These are phyloP conservation scores for Acanthopagrus latus DNA, from an alignment of 2,797 vertebrate genomes.

Conservation along the genomic window DNA sequence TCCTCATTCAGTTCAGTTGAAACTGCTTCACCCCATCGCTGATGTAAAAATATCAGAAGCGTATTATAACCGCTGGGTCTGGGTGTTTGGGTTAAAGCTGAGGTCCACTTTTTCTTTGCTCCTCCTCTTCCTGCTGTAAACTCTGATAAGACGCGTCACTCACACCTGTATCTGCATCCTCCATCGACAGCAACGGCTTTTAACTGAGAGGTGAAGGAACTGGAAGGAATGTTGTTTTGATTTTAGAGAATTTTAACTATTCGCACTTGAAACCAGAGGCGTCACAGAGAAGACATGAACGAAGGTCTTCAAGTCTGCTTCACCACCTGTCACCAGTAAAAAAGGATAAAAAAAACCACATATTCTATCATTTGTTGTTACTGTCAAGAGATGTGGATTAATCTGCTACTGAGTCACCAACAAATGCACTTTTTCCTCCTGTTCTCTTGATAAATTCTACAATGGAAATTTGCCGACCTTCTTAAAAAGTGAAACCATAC, in stretches of 20 bases:
- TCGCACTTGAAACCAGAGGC: conserved; percentile 34
- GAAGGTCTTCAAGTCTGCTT: background rate
- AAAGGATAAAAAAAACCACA: no score
- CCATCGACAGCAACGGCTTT: conserved; percentile 43
- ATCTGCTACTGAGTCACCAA: background rate
- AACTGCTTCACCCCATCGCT: no score
- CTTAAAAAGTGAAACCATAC: no score
- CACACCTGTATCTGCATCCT: conserved; percentile 44
- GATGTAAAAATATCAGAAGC: no score
- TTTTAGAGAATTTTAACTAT: conserved; percentile 68
- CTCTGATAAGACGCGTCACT: conserved; percentile 38
- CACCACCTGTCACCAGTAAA: background rate
- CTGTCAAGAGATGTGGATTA: no score
- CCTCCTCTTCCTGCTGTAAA: background rate
- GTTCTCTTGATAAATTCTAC: no score
- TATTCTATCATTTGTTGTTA: no score
- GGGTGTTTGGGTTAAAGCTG: background rate
- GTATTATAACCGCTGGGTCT: no score
- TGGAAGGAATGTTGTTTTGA: conserved; percentile 71
- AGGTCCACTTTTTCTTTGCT: background rate
- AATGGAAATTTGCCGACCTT: no score
- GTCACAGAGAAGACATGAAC: conserved; percentile 41
- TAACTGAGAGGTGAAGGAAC: conserved; percentile 20
- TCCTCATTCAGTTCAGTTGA: no score
- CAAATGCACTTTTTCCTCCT: background rate